Evolutionary conservation across 2,888 invertebrate species (phyloP), one percentile per base, ranked within the genome.

Genomic region (Dryobota labecula): DNA sequence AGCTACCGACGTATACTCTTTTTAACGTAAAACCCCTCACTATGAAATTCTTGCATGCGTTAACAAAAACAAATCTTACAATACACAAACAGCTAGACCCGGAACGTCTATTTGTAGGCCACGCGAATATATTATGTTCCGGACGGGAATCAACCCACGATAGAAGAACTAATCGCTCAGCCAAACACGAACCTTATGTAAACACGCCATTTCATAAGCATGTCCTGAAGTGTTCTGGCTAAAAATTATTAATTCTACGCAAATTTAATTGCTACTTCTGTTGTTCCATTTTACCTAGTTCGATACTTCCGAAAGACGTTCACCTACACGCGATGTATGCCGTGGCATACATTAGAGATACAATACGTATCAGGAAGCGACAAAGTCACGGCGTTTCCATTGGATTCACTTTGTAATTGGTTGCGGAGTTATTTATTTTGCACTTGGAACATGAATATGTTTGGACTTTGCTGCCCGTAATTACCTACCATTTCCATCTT

Each of bases 311-410:
- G 81, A 85, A 84, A 60, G 45, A 72, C 66, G 41, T 69, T 70
- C 38, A 61, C 15, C 27, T 38, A 60, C 78, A 83, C 85, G 84
- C 83, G 53, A 80, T 73, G 24, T 70, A 43, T 79, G 54, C 67
- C 41, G 79, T 70, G 75, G 75, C 70, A 73, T 85, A 75, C 65
- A 83, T 82, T 73, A 84, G n/a, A 78, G 61, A 81, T 60, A 70
- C 53, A 61, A 65, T 49, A 51, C 2, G 18, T 63, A 61, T 61
- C 49, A 81, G 81, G 81, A 81, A 81, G 62, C 58, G 57, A 72
- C 67, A 74, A 38, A 43, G 41, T 27, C 20, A 67, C 56, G 41
- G 30, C 13, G 13, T 76, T 76, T 80, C 68, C 62, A 69, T 66
- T 80, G 51, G 49, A 41, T 74, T 66, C 81, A 69, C 65, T 45